Evolutionary conservation across 2,113 vertebrate species (phyloP).

Genomic region (Gracilinanus agilis): DNA sequence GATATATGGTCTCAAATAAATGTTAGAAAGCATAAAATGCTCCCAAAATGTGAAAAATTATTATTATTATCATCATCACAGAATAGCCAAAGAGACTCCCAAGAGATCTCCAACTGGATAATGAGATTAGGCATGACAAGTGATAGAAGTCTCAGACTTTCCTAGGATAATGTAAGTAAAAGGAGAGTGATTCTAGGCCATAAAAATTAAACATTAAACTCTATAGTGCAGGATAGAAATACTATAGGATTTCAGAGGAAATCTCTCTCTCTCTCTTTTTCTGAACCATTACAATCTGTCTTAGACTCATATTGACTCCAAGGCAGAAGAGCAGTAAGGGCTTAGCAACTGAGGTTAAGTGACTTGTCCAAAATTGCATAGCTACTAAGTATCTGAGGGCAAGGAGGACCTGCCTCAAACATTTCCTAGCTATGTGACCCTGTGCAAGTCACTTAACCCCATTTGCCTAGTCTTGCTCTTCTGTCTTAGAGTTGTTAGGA

Average conservation of each 20-base stretch:
- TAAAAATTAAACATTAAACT: neutral
- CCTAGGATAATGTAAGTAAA: neutral
- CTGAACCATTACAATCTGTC: too few species aligned
- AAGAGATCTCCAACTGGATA: neutral
- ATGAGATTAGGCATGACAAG: neutral
- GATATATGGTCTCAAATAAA: neutral
- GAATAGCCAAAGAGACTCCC: neutral
- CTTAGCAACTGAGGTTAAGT: too few species aligned
- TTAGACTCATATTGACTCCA: too few species aligned
- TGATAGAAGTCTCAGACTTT: neutral
- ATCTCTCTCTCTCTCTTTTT: neutral
- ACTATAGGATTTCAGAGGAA: neutral
- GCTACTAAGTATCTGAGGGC: too few species aligned
- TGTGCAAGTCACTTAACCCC: neutral
- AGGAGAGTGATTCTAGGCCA: neutral
- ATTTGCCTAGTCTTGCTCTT: too few species aligned
- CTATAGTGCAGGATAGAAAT: neutral
- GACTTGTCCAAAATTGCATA: too few species aligned
- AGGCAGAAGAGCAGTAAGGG: too few species aligned
- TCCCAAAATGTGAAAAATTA: neutral
- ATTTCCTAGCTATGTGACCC: neutral
- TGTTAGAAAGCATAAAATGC: neutral
- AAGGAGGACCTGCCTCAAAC: neutral
- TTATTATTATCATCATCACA: neutral
- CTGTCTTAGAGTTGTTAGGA: too few species aligned